Conservation (phyloP, 92 coral and sea anemone species). For the Porites divaricata region DNA sequence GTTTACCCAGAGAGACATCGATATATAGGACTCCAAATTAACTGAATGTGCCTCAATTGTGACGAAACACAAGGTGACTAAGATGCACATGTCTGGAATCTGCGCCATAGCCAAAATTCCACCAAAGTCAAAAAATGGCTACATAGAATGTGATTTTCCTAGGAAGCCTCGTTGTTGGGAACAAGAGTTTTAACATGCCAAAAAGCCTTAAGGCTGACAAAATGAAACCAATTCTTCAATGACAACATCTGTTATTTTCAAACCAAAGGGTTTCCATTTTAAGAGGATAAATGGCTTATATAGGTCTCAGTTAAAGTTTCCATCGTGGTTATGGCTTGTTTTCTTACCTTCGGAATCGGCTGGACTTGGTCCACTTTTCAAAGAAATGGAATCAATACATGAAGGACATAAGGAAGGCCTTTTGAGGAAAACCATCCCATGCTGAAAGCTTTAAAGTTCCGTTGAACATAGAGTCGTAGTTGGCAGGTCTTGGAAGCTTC, state of each 20-base stretch:
- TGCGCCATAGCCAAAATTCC: slow-evolving; percentile 4
- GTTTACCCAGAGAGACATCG: background rate
- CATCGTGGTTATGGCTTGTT: too few relatives aligned
- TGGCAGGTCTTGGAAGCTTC: slow-evolving; percentile 45
- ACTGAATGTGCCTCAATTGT: background rate
- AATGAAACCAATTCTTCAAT: background rate
- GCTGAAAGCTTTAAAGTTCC: slow-evolving; percentile 24
- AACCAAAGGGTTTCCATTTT: too few relatives aligned
- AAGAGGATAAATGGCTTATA: too few relatives aligned
- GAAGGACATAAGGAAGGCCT: too few relatives aligned
- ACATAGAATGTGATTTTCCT: background rate
- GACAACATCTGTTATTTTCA: too few relatives aligned
- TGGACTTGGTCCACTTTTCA: background rate
- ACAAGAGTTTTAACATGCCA: background rate
- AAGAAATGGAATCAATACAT: background rate
- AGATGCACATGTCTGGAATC: background rate
- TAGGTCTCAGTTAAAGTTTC: too few relatives aligned
- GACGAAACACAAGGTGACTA: background rate
- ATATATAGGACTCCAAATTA: background rate
- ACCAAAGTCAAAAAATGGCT: background rate
- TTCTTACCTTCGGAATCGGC: too few relatives aligned
- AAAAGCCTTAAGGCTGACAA: background rate
- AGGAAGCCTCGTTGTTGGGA: too few relatives aligned
- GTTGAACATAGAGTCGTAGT: slow-evolving; percentile 45
- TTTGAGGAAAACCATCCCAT: background rate